Conservation (phyloP, 2,797 vertebrate genomes). For the Eidolon dupreanum region DNA sequence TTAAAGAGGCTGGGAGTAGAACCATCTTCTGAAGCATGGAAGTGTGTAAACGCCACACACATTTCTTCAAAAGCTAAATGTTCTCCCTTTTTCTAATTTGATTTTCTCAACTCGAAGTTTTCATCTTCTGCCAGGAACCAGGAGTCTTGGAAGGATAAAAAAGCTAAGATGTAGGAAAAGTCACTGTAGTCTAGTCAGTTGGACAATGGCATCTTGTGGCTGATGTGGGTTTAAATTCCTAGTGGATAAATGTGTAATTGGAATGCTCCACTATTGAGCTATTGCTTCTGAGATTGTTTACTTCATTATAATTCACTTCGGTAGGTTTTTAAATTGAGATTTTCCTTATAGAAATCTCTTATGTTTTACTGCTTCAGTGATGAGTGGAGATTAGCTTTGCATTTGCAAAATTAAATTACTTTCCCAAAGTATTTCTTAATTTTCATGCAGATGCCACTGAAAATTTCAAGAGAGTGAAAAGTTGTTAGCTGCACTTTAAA, state of each 20-base stretch:
- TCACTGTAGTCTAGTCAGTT: not conserved
- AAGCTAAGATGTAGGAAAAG: not conserved
- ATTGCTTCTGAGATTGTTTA: constrained; percentile 8
- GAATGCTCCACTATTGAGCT: not conserved
- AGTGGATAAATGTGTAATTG: not conserved
- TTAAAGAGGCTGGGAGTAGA: not conserved
- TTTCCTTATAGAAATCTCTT: constrained; percentile 65
- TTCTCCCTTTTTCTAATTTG: not conserved
- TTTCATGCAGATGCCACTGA: constrained; percentile 77
- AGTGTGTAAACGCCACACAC: not conserved
- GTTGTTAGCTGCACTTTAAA: constrained; percentile 78
- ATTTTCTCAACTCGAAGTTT: constrained; percentile 47
- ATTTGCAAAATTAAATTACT: constrained; percentile 80
- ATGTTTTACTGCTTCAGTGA: constrained; percentile 73
- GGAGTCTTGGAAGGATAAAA: not conserved
- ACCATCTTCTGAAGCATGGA: not conserved
- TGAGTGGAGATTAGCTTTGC: constrained; percentile 74
- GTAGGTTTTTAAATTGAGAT: constrained; percentile 50
- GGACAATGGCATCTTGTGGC: not conserved
- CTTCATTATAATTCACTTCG: constrained; percentile 66
- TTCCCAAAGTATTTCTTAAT: constrained; percentile 79
- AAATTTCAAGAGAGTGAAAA: constrained; percentile 64
- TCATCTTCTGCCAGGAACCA: not conserved
- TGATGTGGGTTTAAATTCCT: not conserved
- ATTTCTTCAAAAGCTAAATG: not conserved